Base-by-base conservation (phyloP, 2,113 vertebrate species). In the Macrotis lagotis region DNA sequence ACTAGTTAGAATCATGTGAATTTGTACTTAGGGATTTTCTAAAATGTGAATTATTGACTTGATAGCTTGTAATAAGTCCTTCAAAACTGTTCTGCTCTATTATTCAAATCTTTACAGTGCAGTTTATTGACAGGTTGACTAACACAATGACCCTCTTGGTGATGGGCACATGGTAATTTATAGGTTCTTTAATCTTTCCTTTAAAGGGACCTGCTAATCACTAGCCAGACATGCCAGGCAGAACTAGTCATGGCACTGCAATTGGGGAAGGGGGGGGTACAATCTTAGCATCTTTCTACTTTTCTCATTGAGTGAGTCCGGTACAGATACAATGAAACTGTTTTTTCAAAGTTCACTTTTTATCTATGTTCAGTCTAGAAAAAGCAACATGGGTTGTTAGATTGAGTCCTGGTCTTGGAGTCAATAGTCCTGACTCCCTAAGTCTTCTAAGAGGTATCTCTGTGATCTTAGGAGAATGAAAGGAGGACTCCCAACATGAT, bases 11-110 rank as follows among this genome's bases (percentile, higher is more conserved):
- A 96, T 95, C 94, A 83, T 94, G 91, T 97, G 97, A 97, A 98
- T 98, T 96, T 97, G 96, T 94, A 97, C 90, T 3, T 0, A 50
- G 94, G 92, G 93, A 92, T 98, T 98, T 98, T 97, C 96, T 94
- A 97, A 97, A 98, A 98, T 66, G 83, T 97, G 96, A 97, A 95
- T 98, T 97, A 98, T 95, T 97, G 93, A 92, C 95, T 97, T 91
- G 66, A 97, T 96, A 97, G 94, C 96, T 93, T 66, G 59, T 95
- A 98, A 98, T 97, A 97, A 98, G 91, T 97, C 97, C 97, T 98
- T 91, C 96, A 95, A 97, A 97, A 98, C 92, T 96, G 50, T 90
- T 96, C 94, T 92, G 93, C 94, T 94, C 92, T 96, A 51, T 95
- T 94, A 96, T 96, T 98, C 96, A 95, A 94, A 96, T 96, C 95